Base-by-base conservation (phyloP, 2,797 vertebrate genomes). In the Anabacerthia variegaticeps region DNA sequence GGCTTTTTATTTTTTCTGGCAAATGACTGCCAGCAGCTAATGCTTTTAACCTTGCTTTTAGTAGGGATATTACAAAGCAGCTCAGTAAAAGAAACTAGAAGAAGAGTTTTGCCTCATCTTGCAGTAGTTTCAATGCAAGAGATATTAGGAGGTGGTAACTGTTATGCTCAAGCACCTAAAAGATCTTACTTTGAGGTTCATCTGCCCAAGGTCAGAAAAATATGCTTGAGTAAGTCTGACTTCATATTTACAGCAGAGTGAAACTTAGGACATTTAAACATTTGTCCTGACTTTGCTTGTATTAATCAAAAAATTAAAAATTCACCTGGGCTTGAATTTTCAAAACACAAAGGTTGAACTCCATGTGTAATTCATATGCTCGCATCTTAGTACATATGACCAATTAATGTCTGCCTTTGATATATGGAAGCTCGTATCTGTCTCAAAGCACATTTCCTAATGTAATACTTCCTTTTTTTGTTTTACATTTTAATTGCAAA, bases 1-100 rank as follows among this genome's bases (percentile, higher is more conserved):
- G 9, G 10, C 2, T 4, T 46, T 44, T n/a, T 43, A 14, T n/a
- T 46, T 46, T 39, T 15, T 12, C 3, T 18, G 46, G 2, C 2
- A 68, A 68, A 46, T 56, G 10, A 12, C 34, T 89, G 15, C 9
- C 22, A 24, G 17, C 5, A 52, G 2, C 6, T 44, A 56, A 85
- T 43, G 12, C 4, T 67, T 87, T 71, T 46, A 69, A 30, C 12
- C 2, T 67, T 92, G 17, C 1, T 63, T 87, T 77, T 32, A 41
- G 16, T 37, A 63, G 9, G 2, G 7, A 22, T 46, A 46, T 32
- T 51, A 49, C 5, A 69, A 79, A 83, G 32, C 32, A 81, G 2
- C 3, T 84, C 14, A 44, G 34, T 61, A 51, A 81, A 32, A 68
- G 23, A 92, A 91, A 46, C 10, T n/a, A 51, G 7, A 44, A 66